Conservation (phyloP, 2,888 invertebrate species). For the Sisyra terminalis region DNA sequence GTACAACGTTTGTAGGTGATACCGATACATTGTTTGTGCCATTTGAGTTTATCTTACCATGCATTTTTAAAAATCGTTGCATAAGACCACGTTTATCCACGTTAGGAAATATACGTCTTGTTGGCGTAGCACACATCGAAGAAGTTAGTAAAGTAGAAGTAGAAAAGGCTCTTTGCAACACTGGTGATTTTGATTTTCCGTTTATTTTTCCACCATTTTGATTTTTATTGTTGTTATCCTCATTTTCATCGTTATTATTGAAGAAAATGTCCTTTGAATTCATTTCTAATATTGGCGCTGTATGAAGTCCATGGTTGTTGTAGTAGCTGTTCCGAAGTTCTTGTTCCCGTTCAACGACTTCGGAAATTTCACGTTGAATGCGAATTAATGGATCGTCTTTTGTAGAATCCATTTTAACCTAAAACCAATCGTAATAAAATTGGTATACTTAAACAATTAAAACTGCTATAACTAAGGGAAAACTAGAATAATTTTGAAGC, state of each 20-base stretch:
- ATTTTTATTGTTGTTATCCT: conserved; percentile 1
- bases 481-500: no score
- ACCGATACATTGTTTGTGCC: conserved; percentile 13
- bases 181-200: conserved; percentile 8
- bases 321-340: conserved; percentile 48
- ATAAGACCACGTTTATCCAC: conserved; percentile 61
- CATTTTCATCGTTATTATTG: conserved; percentile 1
- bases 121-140: neutral
- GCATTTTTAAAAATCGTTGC: conserved; percentile 69
- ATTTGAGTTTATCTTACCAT: conserved; percentile 42
- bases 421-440: no score
- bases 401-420: conserved; percentile 14
- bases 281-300: neutral
- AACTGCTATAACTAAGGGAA: no score
- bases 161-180: conserved; percentile 21
- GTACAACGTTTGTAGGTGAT: conserved; percentile 1
- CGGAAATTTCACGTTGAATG: conserved; percentile 80
- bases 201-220: conserved; percentile 5
- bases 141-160: conserved; percentile 16
- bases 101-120: conserved; percentile 13
- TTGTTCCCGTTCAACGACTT: conserved; percentile 69
- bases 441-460: no score
- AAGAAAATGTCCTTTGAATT: neutral
- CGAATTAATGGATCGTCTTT: conserved; percentile 53
- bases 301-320: conserved; percentile 15